Evolutionary conservation across 2,113 vertebrate genomes (phyloP), one percentile per base, ranked within the genome.

Genomic region (Leptosomus discolor): DNA sequence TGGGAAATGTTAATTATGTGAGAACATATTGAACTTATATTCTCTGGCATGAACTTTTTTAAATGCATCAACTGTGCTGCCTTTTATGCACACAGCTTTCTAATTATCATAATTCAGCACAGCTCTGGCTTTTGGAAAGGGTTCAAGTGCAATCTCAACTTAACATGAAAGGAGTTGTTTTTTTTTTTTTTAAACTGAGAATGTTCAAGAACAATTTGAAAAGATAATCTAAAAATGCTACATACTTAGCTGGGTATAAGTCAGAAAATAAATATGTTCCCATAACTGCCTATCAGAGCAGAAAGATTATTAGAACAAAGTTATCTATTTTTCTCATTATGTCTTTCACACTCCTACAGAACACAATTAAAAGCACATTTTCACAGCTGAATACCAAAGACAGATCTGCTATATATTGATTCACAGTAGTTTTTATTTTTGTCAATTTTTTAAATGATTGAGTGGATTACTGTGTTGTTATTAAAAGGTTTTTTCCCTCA

Each of bases 21-120:
- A 98, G 98, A 98, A 98, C 98, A 98, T 98, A 98, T 98, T 98
- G 98, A 98, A 98, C 97, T 98, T 98, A 98, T 98, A 98, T 98
- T 98, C 97, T 98, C 96, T 98, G 98, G 97, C 98, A 98, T 97
- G 95, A 98, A 98, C 97, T 98, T 97, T 97, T 97, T 88, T 88
- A 95, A 98, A 97, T 98, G 96, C 97, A 98, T 98, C 96, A 97
- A 98, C 97, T 97, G 93, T 93, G 74, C 96, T 97, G 96, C 95
- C 95, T 98, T 98, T 98, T 97, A 98, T 97, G 97, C 94, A 70
- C 97, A 98, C 97, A 98, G 98, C 97, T 98, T 98, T 98, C 97
- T 98, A 98, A 98, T 98, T 98, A 98, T 98, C 96, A 98, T 98
- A 98, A 98, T 98, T 98, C 97, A 98, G 95, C 98, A 93, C 98